Evolutionary conservation across 2,888 invertebrate species (phyloP).

Genomic region (Parnassius glacialis): DNA sequence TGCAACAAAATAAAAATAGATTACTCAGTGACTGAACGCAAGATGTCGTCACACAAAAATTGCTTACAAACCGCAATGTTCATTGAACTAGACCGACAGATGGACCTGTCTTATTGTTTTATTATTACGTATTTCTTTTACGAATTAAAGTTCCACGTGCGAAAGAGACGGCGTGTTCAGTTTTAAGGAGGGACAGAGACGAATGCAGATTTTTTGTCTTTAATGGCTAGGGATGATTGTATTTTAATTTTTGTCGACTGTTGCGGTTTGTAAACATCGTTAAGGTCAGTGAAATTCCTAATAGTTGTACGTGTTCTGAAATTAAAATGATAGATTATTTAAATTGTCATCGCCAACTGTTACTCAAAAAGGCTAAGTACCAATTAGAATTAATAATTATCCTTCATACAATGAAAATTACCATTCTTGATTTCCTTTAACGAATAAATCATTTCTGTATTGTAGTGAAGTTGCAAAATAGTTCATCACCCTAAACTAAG

Average conservation of each 20-base stretch:
- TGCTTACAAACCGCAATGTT: constrained; percentile 45
- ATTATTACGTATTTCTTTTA: constrained; percentile 36
- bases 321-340: constrained; percentile 4
- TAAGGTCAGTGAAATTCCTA: constrained; percentile 22
- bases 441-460: no score
- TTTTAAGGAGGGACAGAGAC: constrained; percentile 1
- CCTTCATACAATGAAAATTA: no score
- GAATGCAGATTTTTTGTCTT: constrained; percentile 11
- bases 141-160: constrained; percentile 17
- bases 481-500: no score
- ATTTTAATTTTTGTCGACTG: constrained; percentile 17
- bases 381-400: neutral
- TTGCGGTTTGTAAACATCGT: constrained; percentile 19
- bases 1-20: constrained; percentile 14
- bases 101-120: constrained; percentile 42
- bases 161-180: constrained; percentile 25
- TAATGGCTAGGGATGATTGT: constrained; percentile 4
- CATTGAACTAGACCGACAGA: constrained; percentile 48
- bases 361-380: neutral
- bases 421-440: no score
- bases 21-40: constrained; percentile 30
- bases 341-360: neutral
- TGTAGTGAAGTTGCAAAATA: no score
- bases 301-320: constrained; percentile 9
- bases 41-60: constrained; percentile 51